Evolutionary conservation across 2,888 invertebrate genomes (phyloP), one percentile per base, ranked within the genome.

Genomic region (Callosobruchus maculatus): DNA sequence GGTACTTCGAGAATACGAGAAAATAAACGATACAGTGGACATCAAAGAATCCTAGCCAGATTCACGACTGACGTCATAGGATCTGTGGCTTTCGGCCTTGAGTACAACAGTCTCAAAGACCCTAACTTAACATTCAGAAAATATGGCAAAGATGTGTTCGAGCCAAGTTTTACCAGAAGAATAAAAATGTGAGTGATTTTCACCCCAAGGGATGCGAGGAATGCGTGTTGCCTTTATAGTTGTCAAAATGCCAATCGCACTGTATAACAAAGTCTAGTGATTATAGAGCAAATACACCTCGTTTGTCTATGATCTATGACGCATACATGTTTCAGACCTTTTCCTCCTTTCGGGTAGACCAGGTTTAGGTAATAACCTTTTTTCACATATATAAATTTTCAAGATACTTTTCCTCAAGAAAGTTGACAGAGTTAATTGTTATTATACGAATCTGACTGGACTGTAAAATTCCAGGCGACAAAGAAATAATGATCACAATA

Each of bases 11-110:
- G 73, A 77, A 18, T 71, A 79, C 30, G 70, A 75, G 2, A 74
- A 68, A 13, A 70, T 75, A 0, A 66, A 75, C 31, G 74, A 77
- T n/a, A 71, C 73, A 2, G 72, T 79, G 4, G 76, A 81, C 71
- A 79, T 82, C 20, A 82, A 89, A 2, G 88, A 90, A 30, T 90
- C 68, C 88, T 88, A 76, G 89, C 89, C 1, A 88, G 88, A 76
- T 90, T 88, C 78, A 87, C 90, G 0, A 90, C 90, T 86, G 90
- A 91, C 79, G 88, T 90, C 2, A 90, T 91, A 22, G 90, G 89
- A 0, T 88, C 88, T 69, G 88, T 90, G 71, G 90, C 89, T 13
- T 91, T 91, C 80, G 91, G 90, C 30, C 85, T 91, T 3, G 89
- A 90, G 77, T 89, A 89, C 76, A 88, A 90, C 78, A 88, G 89